Base-by-base conservation (phyloP, 1,140 invertebrate genomes). In the Macrostomum lignano region DNA sequence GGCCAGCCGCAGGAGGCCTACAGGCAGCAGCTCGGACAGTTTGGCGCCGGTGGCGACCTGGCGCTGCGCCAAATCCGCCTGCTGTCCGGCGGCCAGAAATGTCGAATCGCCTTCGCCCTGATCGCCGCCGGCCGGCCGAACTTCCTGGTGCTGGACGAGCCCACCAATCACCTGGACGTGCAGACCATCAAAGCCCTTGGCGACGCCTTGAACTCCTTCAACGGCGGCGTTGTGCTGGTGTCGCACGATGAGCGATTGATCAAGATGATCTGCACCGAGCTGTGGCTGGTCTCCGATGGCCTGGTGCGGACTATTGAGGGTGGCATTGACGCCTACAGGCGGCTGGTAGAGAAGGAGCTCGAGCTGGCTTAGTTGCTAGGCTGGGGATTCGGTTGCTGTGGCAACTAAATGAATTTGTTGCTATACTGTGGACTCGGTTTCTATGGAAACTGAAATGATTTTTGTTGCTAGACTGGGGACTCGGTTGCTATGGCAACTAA, bases 201-300 rank as follows among this genome's bases (percentile, higher is more conserved):
- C 11, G 72, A 76, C 53, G 82, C 74, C 21, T 70, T 94, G 10
- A 36, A 33, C 31, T 31, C 37, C 23, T 47, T 65, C 33, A 47
- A 94, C 79, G 91, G 88, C 39, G 88, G 88, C 31, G 79, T 94
- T 2, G 77, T 98, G 38, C 61, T 98, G 14, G 91, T 98, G 22
- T 93, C 84, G 46, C 91, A 98, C 69, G 91, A 98, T 61, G 86
- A 96, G 61, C 65, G 82, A 36, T 62, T 98, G 19, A 94, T 98
- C 43, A 68, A 84, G 39, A 72, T 82, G 64, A 75, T 96, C 3
- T 96, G 88, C 52, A 76, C 74, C 43, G 88, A 98, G 59, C 60
- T 98, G 7, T 98, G 91, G 91, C 73, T 96, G 3, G 88, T 84
- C 42, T 71, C 70, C 29, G 68, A 72, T n/a, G n/a, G n/a, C n/a